A percentile compares a stretch with the other conserved stretches of the same genome.
Conservation (phyloP, 2,113 vertebrate species). For the Hipposideros armiger region DNA sequence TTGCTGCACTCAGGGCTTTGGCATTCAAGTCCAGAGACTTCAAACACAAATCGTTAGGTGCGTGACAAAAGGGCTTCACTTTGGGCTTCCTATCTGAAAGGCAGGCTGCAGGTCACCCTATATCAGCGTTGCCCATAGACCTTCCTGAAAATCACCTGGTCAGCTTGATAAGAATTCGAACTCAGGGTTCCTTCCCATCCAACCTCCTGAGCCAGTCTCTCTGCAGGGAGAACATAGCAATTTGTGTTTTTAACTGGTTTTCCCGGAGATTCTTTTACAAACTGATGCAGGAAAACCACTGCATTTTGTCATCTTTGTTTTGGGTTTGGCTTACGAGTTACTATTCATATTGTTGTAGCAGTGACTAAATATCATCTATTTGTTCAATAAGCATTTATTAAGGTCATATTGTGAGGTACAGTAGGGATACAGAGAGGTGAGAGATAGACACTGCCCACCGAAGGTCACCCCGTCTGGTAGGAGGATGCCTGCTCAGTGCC, state of each 20-base stretch:
- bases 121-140: background rate
- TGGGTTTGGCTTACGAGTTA: background rate
- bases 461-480: background rate
- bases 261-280: background rate
- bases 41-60: background rate
- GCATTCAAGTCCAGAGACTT: conserved; percentile 28
- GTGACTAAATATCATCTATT: background rate
- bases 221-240: background rate
- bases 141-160: background rate
- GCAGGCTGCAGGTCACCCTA: fast-evolving
- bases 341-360: background rate
- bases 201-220: background rate
- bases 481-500: background rate
- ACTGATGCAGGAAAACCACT: background rate
- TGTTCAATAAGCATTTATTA: background rate
- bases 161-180: background rate
- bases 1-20: background rate
- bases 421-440: background rate
- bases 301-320: background rate
- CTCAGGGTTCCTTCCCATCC: background rate
- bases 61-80: background rate
- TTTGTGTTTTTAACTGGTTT: background rate
- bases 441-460: no score
- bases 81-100: background rate
- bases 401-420: background rate